Evolutionary conservation across 2,797 vertebrate species (phyloP), one percentile per base, ranked within the genome.

Genomic region (Tapirus indicus): DNA sequence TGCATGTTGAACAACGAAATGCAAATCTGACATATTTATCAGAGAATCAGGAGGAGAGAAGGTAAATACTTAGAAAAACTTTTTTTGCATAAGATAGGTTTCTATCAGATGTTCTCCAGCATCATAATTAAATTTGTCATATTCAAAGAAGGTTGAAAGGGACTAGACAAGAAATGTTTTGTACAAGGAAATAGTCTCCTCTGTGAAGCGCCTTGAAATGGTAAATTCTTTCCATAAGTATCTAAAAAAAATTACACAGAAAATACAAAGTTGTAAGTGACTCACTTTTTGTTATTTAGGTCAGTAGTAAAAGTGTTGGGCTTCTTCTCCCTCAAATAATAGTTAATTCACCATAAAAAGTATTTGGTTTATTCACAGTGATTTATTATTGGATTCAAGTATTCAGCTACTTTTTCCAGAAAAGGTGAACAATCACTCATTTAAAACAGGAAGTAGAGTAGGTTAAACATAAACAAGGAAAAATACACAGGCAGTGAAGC

Each of bases 221-320:
- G 21, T 68, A 94, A 87, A 18, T 78, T 77, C 27, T 84, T 90
- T 79, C 35, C 10, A 38, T 0, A 75, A 38, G 0, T 52, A 38
- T 52, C 32, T 94, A 71, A 56, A 68, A 86, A 54, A 89, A 60
- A 78, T 68, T 79, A 32, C 9, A 74, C 32, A 84, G 21, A 88
- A 83, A 93, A 54, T 71, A 7, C 25, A 91, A 96, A 97, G 88
- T 83, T 91, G n/a, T 2, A 88, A 52, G 21, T 77, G 38, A 83
- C 68, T 80, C 35, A 92, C 21, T 68, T 69, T 82, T 54, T 91
- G 7, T 91, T 75, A 75, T 71, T 85, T 44, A 54, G 62, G 56
- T 88, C 56, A 84, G 17, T 49, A 66, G 58, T 35, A 90, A 87
- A 87, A 80, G 8, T 71, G 1, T 69, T 72, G 29, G 16, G 8